Base-by-base conservation (phyloP, 2,113 vertebrate species). In the Gallinago paraguaiae region DNA sequence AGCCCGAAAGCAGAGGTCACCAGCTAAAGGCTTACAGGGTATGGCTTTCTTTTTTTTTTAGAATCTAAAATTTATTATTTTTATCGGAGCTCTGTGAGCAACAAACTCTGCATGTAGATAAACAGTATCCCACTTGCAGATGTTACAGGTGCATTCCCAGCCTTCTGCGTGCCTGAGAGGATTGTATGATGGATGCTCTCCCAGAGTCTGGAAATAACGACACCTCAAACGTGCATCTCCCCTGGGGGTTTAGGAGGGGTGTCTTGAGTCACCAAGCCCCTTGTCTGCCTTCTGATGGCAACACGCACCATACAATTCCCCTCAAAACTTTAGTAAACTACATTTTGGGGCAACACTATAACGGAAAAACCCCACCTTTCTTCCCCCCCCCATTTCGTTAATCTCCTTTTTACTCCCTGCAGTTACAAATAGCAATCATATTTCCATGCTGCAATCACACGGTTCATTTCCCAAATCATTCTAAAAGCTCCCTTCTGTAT, bases 381-480 rank as follows among this genome's bases (percentile, higher is more conserved):
- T 77, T 86, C 69, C 61, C 39, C 37, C 30, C 30, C 78, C 68
- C 64, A 46, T 78, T 82, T 43, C 25, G 45, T 43, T 88, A 78
- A 89, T 78, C 48, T 92, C 80, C 48, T 67, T 88, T 88, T 88
- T 59, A 71, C 78, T 92, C 81, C 83, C 79, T 69, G 65, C 65
- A 92, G 83, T 81, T 93, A 86, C 71, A 92, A 96, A 94, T 71
- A 96, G 94, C 83, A 93, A 92, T 75, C 92, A 56, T 89, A 77
- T 81, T 95, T 86, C 91, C 91, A 81, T 71, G 88, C 88, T 82
- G 91, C 92, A 94, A 97, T 96, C 96, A 96, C 86, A 93, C 14
- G 41, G 80, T 95, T 92, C 91, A 82, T 95, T 89, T 81, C 86
- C 81, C 83, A 92, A 96, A 95, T 97, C 89, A 96, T 75, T 86